phyloP scores from a whole-genome alignment of 2,888 invertebrate species.

The Drosophila yooni region DNA sequence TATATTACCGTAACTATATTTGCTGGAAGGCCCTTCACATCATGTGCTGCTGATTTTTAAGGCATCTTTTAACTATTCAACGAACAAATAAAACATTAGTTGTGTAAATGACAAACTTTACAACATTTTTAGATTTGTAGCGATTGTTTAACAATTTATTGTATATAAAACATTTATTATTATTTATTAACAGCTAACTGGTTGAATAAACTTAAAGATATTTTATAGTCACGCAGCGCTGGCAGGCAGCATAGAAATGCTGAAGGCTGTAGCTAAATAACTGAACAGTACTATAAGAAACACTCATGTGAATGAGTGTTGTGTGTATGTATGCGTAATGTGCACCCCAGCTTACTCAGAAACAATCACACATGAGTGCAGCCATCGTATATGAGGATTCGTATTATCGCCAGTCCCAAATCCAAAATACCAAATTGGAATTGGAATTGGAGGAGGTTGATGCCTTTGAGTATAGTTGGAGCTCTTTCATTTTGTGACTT shows the following conservation, averaged over 20 bases:
- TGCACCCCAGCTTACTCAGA: conserved; percentile 43
- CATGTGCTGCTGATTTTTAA: background rate
- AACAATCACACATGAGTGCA: conserved; percentile 74
- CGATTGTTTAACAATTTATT: background rate
- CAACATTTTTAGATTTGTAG: background rate
- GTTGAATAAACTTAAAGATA: background rate
- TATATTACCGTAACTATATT: background rate
- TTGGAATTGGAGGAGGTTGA: conserved; percentile 39
- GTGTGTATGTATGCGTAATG: conserved; percentile 17
- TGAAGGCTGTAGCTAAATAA: conserved; percentile 15
- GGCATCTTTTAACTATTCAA: background rate
- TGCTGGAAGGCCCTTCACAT: background rate
- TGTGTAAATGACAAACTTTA: background rate
- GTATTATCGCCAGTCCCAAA: conserved; percentile 57
- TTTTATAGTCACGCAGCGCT: background rate
- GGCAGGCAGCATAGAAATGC: too few species aligned
- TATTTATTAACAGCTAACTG: background rate
- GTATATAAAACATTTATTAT: background rate
- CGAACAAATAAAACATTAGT: background rate
- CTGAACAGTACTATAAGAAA: conserved; percentile 38
- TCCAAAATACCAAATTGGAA: conserved; percentile 74
- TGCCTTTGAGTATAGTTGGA: conserved; percentile 43
- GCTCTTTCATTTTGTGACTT: conserved; percentile 38
- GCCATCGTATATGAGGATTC: conserved; percentile 46
- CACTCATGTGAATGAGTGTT: conserved; percentile 13